Conservation (phyloP, 2,797 vertebrate species). For the Manis javanica region DNA sequence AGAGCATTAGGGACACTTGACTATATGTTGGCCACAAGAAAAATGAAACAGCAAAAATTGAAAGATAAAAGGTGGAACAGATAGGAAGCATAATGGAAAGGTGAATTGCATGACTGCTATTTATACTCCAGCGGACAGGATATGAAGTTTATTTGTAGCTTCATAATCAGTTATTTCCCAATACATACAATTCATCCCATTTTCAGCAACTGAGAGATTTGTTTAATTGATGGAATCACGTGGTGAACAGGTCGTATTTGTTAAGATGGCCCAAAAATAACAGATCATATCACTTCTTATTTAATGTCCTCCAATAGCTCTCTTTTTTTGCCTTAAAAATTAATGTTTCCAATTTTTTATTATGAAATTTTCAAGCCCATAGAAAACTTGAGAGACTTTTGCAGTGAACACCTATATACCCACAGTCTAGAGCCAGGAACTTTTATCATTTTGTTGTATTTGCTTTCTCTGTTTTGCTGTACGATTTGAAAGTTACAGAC, state of each 20-base stretch:
- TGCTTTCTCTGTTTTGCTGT: neutral
- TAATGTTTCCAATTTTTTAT: neutral
- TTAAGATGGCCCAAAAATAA: neutral
- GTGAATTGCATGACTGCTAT: neutral
- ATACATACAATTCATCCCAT: neutral
- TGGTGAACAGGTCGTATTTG: neutral
- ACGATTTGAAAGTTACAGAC: neutral
- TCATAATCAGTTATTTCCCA: neutral
- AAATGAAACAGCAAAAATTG: neutral
- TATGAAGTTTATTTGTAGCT: neutral
- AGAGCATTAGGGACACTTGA: neutral
- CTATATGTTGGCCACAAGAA: neutral
- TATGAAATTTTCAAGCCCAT: neutral
- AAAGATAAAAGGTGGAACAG: neutral
- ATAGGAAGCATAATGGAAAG: neutral
- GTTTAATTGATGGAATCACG: neutral
- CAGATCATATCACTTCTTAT: neutral
- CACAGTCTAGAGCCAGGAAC: neutral
- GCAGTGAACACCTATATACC: neutral
- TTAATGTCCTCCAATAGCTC: neutral
- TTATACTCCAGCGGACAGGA: neutral
- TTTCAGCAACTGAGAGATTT: constrained; percentile 16
- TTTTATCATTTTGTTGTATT: neutral
- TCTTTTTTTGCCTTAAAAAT: neutral
- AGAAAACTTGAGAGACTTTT: neutral